Percentiles rank a stretch among this genome's conserved stretches.
phyloP scores from a whole-genome alignment of 2,888 invertebrate genomes.

The Boloria selene region DNA sequence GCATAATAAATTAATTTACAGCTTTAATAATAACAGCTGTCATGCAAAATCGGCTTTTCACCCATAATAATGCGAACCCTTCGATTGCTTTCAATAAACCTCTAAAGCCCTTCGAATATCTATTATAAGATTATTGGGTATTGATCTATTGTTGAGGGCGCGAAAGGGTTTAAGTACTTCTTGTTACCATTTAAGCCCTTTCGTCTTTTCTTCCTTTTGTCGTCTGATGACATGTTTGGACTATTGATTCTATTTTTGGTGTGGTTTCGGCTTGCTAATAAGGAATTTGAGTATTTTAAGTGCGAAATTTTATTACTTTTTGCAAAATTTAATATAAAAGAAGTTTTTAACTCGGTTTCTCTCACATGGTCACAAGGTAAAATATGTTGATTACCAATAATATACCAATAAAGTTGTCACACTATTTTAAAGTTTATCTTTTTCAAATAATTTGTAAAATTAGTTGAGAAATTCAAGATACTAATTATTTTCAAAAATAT shows the following conservation, averaged over 20 bases:
- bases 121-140: conserved; percentile 80
- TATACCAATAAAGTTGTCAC: no score
- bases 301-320: no score
- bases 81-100: conserved; percentile 54
- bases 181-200: conserved; percentile 55
- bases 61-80: conserved; percentile 51
- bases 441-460: no score
- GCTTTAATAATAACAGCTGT: conserved; percentile 49
- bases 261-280: conserved; percentile 18
- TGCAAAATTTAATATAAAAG: no score
- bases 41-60: conserved; percentile 59
- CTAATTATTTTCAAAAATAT: no score
- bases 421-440: no score
- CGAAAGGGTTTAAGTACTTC: conserved; percentile 69
- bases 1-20: conserved; percentile 19
- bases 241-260: conserved; percentile 27
- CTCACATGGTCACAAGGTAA: no score
- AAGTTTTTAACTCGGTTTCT: no score
- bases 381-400: no score
- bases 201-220: conserved; percentile 29
- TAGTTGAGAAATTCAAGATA: no score
- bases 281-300: conserved; percentile 5
- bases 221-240: conserved; percentile 33
- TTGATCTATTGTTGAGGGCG: conserved; percentile 76
- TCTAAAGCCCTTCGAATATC: conserved; percentile 49